Conservation (phyloP, 1,140 invertebrate genomes). For the Drosophila nannoptera region DNA sequence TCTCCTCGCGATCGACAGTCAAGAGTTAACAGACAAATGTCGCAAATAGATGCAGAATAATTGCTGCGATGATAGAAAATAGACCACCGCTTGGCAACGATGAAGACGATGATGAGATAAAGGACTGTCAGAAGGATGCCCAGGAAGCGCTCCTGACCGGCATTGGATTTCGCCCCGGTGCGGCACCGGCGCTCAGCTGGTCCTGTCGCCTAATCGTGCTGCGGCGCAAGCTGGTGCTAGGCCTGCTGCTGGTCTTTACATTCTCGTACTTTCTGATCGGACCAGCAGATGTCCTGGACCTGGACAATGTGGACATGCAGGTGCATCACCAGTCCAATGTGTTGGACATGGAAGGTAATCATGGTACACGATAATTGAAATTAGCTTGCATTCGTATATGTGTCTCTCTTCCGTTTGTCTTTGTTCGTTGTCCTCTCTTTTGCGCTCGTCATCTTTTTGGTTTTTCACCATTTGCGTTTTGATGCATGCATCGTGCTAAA, state of each 20-base stretch:
- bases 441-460: not conserved
- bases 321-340: conserved; percentile 68
- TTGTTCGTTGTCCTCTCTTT: not conserved
- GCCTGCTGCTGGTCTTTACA: conserved; percentile 41
- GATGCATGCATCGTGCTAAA: not conserved
- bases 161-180: not conserved
- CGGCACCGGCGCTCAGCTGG: conserved; percentile 17
- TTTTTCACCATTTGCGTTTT: not conserved
- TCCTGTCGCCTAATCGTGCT: conserved; percentile 24
- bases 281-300: conserved; percentile 51
- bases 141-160: conserved; percentile 1
- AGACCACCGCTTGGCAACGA: conserved; percentile 39
- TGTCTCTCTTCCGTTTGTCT: not conserved
- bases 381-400: not conserved
- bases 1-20: not conserved
- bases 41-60: not conserved
- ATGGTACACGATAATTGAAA: not conserved
- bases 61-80: conserved; percentile 44
- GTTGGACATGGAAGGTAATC: conserved; percentile 70
- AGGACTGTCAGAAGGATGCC: conserved; percentile 11
- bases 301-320: conserved; percentile 34
- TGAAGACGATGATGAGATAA: conserved; percentile 16
- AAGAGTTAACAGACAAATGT: not conserved
- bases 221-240: conserved; percentile 44
- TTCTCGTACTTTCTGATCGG: conserved; percentile 60